Percentiles rank a stretch among this genome's conserved stretches.
These are phyloP conservation scores for rabbit (Oryctolagus cuniculus) DNA, from an alignment of 2,113 vertebrate species.

Conservation along the genomic window DNA sequence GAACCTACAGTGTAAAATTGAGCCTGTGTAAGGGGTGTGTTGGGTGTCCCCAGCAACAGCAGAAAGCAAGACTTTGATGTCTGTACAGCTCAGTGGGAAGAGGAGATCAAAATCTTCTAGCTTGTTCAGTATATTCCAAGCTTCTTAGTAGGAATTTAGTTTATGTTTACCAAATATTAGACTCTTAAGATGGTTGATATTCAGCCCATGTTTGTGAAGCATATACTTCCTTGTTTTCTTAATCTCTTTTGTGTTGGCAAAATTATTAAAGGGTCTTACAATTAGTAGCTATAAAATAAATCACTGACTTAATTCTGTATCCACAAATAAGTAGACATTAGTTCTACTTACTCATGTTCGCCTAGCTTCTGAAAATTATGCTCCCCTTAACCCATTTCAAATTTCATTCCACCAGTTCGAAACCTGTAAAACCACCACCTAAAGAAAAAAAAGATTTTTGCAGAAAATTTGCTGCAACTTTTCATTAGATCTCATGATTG, in stretches of 20 bases:
- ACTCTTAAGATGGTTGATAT: not conserved
- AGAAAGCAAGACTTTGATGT: not conserved
- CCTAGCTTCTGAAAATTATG: constrained; percentile 23
- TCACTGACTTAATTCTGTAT: not conserved
- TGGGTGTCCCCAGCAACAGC: not conserved
- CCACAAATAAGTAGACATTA: not conserved
- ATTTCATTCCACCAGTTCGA: not conserved
- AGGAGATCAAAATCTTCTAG: not conserved
- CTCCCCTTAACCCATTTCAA: not conserved
- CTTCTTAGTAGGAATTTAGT: not conserved
- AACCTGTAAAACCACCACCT: not conserved
- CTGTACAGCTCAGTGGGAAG: not conserved
- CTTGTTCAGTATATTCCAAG: constrained; percentile 30
- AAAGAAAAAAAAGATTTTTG: not conserved
- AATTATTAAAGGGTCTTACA: constrained; percentile 8
- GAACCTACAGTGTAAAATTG: not conserved
- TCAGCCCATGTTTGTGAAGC: constrained; percentile 11
- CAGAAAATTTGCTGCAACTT: not conserved
- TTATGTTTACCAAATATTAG: constrained; percentile 28
- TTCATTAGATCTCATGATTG: not conserved
- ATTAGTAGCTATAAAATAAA: constrained; percentile 33
- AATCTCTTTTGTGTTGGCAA: constrained; percentile 32
- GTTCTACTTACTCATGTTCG: constrained; percentile 6
- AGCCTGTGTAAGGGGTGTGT: not conserved
- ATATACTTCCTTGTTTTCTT: not conserved